A percentile compares a stretch with the other conserved stretches of the same genome.
Conservation (phyloP, 2,113 vertebrate species). For the Synodontis membranacea region DNA sequence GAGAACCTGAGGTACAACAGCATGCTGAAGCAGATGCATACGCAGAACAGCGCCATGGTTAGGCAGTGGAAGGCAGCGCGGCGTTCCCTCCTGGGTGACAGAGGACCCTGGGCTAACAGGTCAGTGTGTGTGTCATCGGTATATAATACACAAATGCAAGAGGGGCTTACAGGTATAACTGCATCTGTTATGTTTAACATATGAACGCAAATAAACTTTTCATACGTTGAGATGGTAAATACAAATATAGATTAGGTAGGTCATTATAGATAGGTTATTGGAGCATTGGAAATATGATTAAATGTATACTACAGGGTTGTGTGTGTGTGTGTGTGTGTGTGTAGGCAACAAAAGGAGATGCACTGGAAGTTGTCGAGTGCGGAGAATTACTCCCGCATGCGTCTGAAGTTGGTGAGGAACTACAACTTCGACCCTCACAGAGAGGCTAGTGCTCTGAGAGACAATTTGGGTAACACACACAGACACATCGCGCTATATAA, state of each 20-base stretch:
- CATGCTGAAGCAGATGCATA: conserved; percentile 88
- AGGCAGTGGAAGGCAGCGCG: conserved; percentile 88
- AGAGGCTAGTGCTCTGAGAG: conserved; percentile 92
- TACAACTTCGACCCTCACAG: conserved; percentile 85
- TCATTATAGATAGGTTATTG: background rate
- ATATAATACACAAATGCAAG: background rate
- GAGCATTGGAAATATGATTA: background rate
- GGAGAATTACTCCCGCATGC: conserved; percentile 97
- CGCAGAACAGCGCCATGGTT: conserved; percentile 78
- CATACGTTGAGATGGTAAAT: background rate
- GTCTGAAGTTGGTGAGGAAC: conserved; percentile 89
- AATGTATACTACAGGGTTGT: background rate
- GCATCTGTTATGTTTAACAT: background rate
- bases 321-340: conserved; percentile 42
- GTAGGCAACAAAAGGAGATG: conserved; percentile 77
- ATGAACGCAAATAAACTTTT: background rate
- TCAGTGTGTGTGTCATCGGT: conserved; percentile 52
- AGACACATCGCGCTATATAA: background rate
- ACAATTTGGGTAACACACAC: conserved; percentile 85
- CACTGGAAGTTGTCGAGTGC: conserved; percentile 92
- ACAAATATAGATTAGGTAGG: no score
- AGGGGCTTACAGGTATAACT: background rate
- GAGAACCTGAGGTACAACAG: conserved; percentile 94
- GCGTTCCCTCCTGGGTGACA: conserved; percentile 85
- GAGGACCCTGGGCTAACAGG: conserved; percentile 93